phyloP scores from a whole-genome alignment of 2,888 invertebrate genomes.

The Diaperis boleti region DNA sequence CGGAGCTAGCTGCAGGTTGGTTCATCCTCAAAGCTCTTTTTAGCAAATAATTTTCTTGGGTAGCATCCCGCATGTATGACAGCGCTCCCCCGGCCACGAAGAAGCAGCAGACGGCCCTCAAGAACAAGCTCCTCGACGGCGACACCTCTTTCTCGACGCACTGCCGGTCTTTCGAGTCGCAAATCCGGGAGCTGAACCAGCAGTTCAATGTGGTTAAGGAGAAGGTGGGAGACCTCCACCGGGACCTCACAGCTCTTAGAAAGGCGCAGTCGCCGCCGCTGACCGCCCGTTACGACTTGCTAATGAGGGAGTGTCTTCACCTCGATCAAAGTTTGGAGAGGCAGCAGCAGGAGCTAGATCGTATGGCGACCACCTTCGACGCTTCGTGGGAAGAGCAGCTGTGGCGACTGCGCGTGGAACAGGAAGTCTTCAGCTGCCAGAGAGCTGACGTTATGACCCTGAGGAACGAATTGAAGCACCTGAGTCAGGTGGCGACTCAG shows the following conservation, averaged over 20 bases:
- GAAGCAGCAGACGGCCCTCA: conserved; percentile 63
- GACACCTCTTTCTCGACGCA: conserved; percentile 74
- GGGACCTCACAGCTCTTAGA: conserved; percentile 76
- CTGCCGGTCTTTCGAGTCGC: conserved; percentile 72
- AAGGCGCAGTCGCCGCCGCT: conserved; percentile 64
- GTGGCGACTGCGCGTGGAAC: conserved; percentile 77
- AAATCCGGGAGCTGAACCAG: conserved; percentile 72
- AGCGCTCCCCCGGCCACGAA: conserved; percentile 61
- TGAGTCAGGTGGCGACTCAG: conserved; percentile 73
- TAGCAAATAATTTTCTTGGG: neutral
- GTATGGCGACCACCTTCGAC: conserved; percentile 72
- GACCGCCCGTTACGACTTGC: conserved; percentile 67
- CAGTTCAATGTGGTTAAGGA: conserved; percentile 74
- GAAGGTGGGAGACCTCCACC: conserved; percentile 76
- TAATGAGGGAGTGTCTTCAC: conserved; percentile 71
- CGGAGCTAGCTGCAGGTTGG: conserved; percentile 63
- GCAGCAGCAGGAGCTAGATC: conserved; percentile 73
- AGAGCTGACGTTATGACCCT: conserved; percentile 76
- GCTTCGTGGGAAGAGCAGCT: conserved; percentile 80
- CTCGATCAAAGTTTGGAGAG: conserved; percentile 73
- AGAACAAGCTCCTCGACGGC: conserved; percentile 66
- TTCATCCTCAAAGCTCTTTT: neutral
- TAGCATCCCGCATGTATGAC: conserved; percentile 61
- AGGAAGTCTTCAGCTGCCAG: conserved; percentile 71
- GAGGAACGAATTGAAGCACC: conserved; percentile 75